Conservation (phyloP, 1,140 invertebrate species). For the Chironomus tepperi region DNA sequence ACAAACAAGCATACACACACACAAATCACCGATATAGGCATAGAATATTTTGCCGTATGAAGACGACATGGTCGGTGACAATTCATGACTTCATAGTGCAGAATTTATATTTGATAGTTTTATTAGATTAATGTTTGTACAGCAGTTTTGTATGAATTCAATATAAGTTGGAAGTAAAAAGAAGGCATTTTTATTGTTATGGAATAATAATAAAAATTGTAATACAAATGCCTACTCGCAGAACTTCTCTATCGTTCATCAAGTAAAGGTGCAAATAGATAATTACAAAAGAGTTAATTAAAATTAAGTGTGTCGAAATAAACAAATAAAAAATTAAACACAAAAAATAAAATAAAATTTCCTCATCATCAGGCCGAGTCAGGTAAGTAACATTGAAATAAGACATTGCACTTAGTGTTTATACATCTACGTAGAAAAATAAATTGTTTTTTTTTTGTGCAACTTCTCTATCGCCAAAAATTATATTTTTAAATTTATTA, state of each 20-base stretch:
- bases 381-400: not conserved
- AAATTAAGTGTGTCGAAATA: too few species aligned
- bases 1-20: not conserved
- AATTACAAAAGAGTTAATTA: too few species aligned
- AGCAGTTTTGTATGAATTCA: conserved; percentile 7
- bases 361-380: not conserved
- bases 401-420: too few species aligned
- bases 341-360: too few species aligned
- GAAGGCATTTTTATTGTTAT: not conserved
- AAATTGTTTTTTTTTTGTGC: too few species aligned
- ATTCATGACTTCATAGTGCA: conserved; percentile 1
- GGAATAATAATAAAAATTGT: not conserved
- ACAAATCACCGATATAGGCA: not conserved
- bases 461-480: not conserved
- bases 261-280: not conserved
- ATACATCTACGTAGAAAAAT: too few species aligned
- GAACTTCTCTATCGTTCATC: not conserved
- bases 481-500: conserved; percentile 3
- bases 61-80: not conserved
- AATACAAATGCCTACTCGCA: not conserved
- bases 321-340: too few species aligned
- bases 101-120: not conserved
- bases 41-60: too few species aligned
- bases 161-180: not conserved
- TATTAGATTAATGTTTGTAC: conserved; percentile 14